Conservation (phyloP, 2,888 invertebrate species). For the Troglohyphantes excavatus region DNA sequence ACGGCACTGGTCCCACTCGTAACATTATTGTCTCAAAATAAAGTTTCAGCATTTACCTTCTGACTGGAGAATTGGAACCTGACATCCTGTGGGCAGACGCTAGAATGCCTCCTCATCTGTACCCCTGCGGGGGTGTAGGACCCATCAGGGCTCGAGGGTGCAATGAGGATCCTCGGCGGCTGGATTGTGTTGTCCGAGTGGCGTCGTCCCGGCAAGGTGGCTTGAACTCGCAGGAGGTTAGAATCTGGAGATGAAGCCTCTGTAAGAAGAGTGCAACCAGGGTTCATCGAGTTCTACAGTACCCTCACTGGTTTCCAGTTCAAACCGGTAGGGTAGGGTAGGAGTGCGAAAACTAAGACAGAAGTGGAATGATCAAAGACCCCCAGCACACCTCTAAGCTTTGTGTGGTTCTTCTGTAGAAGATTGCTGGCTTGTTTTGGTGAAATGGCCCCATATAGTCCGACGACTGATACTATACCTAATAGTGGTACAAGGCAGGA, state of each 20-base stretch:
- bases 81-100: conserved; percentile 92
- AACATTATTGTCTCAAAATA: too few relatives aligned
- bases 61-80: conserved; percentile 77
- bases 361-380: neutral
- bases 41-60: conserved; percentile 19
- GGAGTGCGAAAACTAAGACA: neutral
- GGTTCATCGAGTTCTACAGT: conserved; percentile 45
- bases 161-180: conserved; percentile 91
- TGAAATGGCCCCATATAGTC: too few relatives aligned
- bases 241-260: conserved; percentile 90
- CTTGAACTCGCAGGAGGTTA: conserved; percentile 92
- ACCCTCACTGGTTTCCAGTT: conserved; percentile 53
- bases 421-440: too few relatives aligned
- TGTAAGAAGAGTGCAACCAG: conserved; percentile 62
- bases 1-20: too few relatives aligned
- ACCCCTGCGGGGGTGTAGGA: conserved; percentile 86
- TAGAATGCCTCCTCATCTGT: conserved; percentile 93
- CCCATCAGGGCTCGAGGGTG: conserved; percentile 93
- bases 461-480: too few relatives aligned
- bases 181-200: conserved; percentile 95
- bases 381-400: neutral
- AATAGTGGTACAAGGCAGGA: too few relatives aligned
- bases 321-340: conserved; percentile 58
- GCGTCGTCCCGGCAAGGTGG: conserved; percentile 91
- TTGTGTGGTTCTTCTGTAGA: too few relatives aligned